These are phyloP conservation scores for Catocala nupta DNA, from an alignment of 2,888 invertebrate genomes.

Conservation along the genomic window DNA sequence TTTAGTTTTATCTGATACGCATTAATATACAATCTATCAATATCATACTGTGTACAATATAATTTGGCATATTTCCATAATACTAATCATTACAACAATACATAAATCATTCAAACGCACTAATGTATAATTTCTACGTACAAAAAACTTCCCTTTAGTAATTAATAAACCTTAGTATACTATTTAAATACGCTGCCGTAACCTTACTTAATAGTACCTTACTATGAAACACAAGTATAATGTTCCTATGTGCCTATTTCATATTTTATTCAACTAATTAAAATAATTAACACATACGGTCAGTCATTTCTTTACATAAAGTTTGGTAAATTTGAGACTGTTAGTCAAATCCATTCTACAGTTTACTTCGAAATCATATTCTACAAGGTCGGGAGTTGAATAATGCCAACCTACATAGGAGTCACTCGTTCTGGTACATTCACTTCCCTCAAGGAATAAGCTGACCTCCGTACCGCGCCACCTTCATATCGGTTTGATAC, in stretches of 20 bases:
- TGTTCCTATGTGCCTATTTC: slow-evolving; percentile 37
- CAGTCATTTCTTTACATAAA: slow-evolving; percentile 71
- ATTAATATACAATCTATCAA: slow-evolving; percentile 40
- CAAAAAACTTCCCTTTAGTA: slow-evolving; percentile 47
- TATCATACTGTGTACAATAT: slow-evolving; percentile 48
- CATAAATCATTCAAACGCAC: slow-evolving; percentile 46
- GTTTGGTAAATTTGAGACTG: slow-evolving; percentile 50
- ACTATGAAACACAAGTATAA: slow-evolving; percentile 34
- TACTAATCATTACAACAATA: slow-evolving; percentile 45
- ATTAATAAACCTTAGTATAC: slow-evolving; percentile 35
- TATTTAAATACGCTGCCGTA: slow-evolving; percentile 37
- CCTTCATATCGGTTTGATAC: slow-evolving; percentile 75
- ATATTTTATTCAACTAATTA: slow-evolving; percentile 55
- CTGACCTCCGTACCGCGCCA: slow-evolving; percentile 75
- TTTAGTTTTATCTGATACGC: slow-evolving; percentile 45
- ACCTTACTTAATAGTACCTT: slow-evolving; percentile 35
- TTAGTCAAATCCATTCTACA: slow-evolving; percentile 49
- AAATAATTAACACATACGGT: slow-evolving; percentile 78
- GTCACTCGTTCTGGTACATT: slow-evolving; percentile 76
- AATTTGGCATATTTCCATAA: slow-evolving; percentile 52
- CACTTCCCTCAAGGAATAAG: slow-evolving; percentile 76
- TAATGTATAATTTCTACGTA: slow-evolving; percentile 53
- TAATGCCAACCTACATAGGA: slow-evolving; percentile 65
- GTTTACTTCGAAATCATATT: slow-evolving; percentile 31
- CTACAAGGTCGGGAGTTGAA: slow-evolving; percentile 9